Conservation (phyloP, 2,113 vertebrate species). For the Dolichallabes microphthalmus region DNA sequence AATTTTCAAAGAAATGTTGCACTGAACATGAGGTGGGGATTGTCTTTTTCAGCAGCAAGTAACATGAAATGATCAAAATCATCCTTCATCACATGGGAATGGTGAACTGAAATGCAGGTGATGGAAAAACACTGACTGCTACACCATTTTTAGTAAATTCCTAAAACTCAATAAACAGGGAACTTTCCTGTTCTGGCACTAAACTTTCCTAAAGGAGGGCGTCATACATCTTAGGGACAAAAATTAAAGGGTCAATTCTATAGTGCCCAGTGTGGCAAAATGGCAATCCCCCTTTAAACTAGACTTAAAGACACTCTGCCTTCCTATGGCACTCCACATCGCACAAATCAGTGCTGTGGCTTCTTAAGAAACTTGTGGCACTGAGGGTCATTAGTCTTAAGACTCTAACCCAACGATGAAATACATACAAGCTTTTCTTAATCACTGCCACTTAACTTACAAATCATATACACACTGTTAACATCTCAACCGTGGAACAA, state of each 20-base stretch:
- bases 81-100: slow-evolving; percentile 47
- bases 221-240: slow-evolving; percentile 72
- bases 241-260: slow-evolving; percentile 47
- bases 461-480: slow-evolving; percentile 49
- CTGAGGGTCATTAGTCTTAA: slow-evolving; percentile 50
- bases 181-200: slow-evolving; percentile 69
- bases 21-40: slow-evolving; percentile 74
- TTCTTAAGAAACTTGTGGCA: slow-evolving; percentile 47
- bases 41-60: slow-evolving; percentile 78
- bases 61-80: slow-evolving; percentile 53
- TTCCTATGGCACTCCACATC: slow-evolving; percentile 65
- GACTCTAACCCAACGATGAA: slow-evolving; percentile 17
- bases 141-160: slow-evolving; percentile 40
- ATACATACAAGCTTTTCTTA: slow-evolving; percentile 37
- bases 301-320: slow-evolving; percentile 72
- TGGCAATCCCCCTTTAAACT: slow-evolving; percentile 35
- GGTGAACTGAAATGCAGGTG: slow-evolving; percentile 22
- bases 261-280: slow-evolving; percentile 40
- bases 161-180: slow-evolving; percentile 46
- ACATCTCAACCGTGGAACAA: slow-evolving; percentile 48
- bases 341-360: slow-evolving; percentile 52
- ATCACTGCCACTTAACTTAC: slow-evolving; percentile 34
- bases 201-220: slow-evolving; percentile 69
- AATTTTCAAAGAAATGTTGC: slow-evolving; percentile 70
- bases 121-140: slow-evolving; percentile 25